These are phyloP conservation scores for Drosophila sechellia DNA, from an alignment of 1,140 invertebrate genomes.

Conservation along the genomic window DNA sequence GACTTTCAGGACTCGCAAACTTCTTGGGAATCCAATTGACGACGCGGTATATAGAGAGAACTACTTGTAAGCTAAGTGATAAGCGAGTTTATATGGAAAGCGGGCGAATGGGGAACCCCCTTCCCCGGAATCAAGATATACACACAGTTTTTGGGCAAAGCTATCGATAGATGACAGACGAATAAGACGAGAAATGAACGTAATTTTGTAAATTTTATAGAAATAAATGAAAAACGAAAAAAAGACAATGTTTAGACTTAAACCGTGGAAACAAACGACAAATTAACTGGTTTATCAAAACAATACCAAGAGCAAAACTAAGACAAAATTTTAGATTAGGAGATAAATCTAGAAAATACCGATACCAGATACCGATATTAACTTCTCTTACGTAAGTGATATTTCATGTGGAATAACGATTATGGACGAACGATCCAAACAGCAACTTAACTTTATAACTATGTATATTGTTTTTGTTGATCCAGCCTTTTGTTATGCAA, in stretches of 20 bases:
- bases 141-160: slow-evolving; percentile 45
- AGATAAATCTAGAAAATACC: slow-evolving; percentile 63
- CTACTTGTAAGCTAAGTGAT: slow-evolving; percentile 62
- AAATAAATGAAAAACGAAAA: slow-evolving; percentile 70
- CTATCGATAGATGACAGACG: slow-evolving; percentile 46
- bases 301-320: slow-evolving; percentile 44
- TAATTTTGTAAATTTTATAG: slow-evolving; percentile 84
- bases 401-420: slow-evolving; percentile 69
- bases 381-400: slow-evolving; percentile 80
- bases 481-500: slow-evolving; percentile 54
- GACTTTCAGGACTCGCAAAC: slow-evolving; percentile 25
- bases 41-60: slow-evolving; percentile 45
- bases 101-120: slow-evolving; percentile 13
- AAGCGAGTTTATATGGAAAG: slow-evolving; percentile 68
- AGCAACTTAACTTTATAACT: slow-evolving; percentile 26
- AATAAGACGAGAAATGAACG: slow-evolving; percentile 57
- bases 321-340: slow-evolving; percentile 74
- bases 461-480: slow-evolving; percentile 66
- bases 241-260: slow-evolving; percentile 68
- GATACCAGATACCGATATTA: slow-evolving; percentile 54
- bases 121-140: slow-evolving; percentile 31
- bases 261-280: slow-evolving; percentile 23
- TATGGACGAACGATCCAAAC: slow-evolving; percentile 27
- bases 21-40: slow-evolving; percentile 33
- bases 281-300: slow-evolving; percentile 54